Conservation (phyloP, 2,113 vertebrate genomes). For the Sorex araneus region DNA sequence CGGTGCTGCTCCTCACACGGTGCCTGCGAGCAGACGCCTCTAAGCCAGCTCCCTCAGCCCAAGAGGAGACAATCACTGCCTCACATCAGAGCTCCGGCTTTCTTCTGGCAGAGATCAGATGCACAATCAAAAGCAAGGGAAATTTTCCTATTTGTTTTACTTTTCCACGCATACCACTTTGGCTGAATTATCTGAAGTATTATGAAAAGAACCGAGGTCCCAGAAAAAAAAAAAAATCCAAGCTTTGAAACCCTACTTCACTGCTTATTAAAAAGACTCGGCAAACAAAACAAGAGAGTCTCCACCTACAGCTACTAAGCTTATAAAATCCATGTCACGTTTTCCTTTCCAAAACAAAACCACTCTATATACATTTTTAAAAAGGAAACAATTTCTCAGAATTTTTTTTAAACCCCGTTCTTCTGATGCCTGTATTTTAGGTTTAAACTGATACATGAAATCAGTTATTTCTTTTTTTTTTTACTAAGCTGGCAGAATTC, state of each 20-base stretch:
- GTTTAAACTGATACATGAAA: slow-evolving; percentile 66
- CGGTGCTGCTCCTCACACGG: slow-evolving; percentile 41
- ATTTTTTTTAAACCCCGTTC: slow-evolving; percentile 63
- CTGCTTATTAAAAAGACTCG: slow-evolving; percentile 83
- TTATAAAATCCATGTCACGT: slow-evolving; percentile 88
- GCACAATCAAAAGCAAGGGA: slow-evolving; percentile 67
- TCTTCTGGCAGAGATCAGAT: slow-evolving; percentile 80
- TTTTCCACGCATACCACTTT: slow-evolving; percentile 74
- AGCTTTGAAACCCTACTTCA: slow-evolving; percentile 81
- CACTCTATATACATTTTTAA: slow-evolving; percentile 37
- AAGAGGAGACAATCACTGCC: slow-evolving; percentile 74
- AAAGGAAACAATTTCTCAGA: slow-evolving; percentile 77
- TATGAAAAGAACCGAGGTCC: slow-evolving; percentile 59
- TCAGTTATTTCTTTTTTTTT: slow-evolving; percentile 79
- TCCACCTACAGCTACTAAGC: slow-evolving; percentile 86
- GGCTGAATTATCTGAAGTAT: slow-evolving; percentile 70
- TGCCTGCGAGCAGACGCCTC: slow-evolving; percentile 39
- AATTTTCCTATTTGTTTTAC: slow-evolving; percentile 73
- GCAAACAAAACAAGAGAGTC: slow-evolving; percentile 82
- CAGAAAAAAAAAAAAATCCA: slow-evolving; percentile 65
- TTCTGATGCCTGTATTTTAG: slow-evolving; percentile 60
- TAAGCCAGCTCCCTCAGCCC: slow-evolving; percentile 20
- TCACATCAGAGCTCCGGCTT: slow-evolving; percentile 82
- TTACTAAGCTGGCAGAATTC: slow-evolving; percentile 84
- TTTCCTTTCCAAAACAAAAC: slow-evolving; percentile 82